Evolutionary conservation across 35 echinoderm and acorn worm species (phyloP).

Genomic region (Apostichopus californicus): DNA sequence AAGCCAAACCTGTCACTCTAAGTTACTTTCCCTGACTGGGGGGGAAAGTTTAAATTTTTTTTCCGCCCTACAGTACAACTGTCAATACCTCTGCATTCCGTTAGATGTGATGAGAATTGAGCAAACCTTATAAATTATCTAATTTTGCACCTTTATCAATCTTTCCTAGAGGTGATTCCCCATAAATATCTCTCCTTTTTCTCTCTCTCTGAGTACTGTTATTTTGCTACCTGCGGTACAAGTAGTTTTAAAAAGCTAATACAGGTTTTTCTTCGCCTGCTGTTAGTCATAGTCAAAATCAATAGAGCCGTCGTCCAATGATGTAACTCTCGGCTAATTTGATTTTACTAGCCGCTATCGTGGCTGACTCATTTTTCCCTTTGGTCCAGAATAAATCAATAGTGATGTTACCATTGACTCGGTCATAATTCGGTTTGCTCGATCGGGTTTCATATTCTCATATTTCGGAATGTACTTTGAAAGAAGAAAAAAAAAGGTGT

Average conservation of each 20-base stretch:
- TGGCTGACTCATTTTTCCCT: conserved; percentile 28
- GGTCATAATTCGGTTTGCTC: not conserved
- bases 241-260: conserved; percentile 30
- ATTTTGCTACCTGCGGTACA: not conserved
- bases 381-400: conserved; percentile 29
- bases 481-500: not conserved
- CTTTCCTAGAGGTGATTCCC: not conserved
- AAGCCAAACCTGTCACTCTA: too few species aligned
- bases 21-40: too few species aligned
- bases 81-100: too few species aligned
- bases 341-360: not conserved
- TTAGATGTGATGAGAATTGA: not conserved
- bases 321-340: conserved; percentile 42
- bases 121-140: not conserved
- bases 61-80: too few species aligned
- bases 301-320: conserved; percentile 24
- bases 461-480: conserved; percentile 7
- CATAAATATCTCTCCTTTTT: not conserved
- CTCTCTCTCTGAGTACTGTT: not conserved
- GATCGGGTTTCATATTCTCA: not conserved
- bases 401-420: conserved; percentile 1
- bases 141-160: not conserved
- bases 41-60: too few species aligned
- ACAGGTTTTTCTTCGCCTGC: not conserved
- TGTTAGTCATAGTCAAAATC: conserved; percentile 38